Percentiles rank a stretch among this genome's conserved stretches.
Evolutionary conservation across 2,888 invertebrate genomes (phyloP).

Genomic region (Drosophila histrio): DNA sequence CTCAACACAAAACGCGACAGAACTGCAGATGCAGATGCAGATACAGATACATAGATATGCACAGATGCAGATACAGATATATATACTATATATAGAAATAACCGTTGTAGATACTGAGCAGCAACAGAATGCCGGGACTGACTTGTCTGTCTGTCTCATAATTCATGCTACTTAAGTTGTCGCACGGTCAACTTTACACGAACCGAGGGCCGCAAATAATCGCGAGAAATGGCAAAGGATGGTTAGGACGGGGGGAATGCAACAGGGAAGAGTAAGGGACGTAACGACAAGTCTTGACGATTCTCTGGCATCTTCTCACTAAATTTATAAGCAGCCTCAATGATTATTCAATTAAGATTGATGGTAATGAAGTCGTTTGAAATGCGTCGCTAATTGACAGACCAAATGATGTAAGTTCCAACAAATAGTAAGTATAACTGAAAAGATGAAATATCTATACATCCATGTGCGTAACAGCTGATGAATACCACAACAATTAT

Average conservation of each 20-base stretch:
- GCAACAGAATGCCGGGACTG: slow-evolving; percentile 28
- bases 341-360: slow-evolving; percentile 79
- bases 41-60: slow-evolving; percentile 32
- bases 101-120: slow-evolving; percentile 33
- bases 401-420: slow-evolving; percentile 49
- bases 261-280: background rate
- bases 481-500: slow-evolving; percentile 8
- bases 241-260: background rate
- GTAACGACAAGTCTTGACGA: slow-evolving; percentile 20
- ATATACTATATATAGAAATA: slow-evolving; percentile 30
- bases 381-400: slow-evolving; percentile 67
- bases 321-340: slow-evolving; percentile 55
- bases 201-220: slow-evolving; percentile 52
- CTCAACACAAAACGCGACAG: slow-evolving; percentile 55
- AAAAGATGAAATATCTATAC: background rate
- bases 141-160: slow-evolving; percentile 61
- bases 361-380: slow-evolving; percentile 73
- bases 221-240: slow-evolving; percentile 25
- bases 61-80: slow-evolving; percentile 50
- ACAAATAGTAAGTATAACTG: slow-evolving; percentile 3
- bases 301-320: slow-evolving; percentile 48
- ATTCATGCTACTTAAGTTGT: slow-evolving; percentile 73
- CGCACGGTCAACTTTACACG: slow-evolving; percentile 62
- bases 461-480: background rate
- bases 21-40: slow-evolving; percentile 44